Percentiles rank a stretch among this genome's conserved stretches.
Evolutionary conservation across 2,797 vertebrate species (phyloP).

Genomic region (Epinephelus malabaricus): DNA sequence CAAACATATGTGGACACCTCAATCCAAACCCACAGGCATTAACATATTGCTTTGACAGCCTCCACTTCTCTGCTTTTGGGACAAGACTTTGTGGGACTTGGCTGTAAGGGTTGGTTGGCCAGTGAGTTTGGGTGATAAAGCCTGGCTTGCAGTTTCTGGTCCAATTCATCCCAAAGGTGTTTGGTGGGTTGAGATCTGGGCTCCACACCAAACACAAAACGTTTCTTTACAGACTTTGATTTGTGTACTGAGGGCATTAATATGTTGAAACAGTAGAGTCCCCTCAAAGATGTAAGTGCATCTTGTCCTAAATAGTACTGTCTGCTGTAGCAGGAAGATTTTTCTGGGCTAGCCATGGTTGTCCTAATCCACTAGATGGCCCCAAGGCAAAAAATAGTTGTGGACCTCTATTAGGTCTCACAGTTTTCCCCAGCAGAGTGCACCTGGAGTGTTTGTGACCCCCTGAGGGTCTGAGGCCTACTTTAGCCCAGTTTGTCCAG

Average conservation of each 20-base stretch:
- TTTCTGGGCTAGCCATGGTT: neutral
- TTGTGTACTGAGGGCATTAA: neutral
- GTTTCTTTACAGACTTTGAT: neutral
- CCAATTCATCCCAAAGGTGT: neutral
- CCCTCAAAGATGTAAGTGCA: neutral
- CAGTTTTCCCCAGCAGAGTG: neutral
- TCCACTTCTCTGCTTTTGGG: neutral
- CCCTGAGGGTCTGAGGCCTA: neutral
- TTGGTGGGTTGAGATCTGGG: neutral
- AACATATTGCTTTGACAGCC: conserved; percentile 5
- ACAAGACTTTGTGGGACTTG: neutral
- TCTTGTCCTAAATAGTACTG: no score
- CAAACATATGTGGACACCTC: neutral
- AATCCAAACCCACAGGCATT: neutral
- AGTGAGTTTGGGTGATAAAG: neutral
- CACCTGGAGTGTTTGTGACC: neutral
- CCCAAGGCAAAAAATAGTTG: neutral
- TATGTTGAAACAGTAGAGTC: neutral
- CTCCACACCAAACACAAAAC: neutral
- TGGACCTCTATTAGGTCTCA: neutral
- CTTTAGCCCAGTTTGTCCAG: neutral
- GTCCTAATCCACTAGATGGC: neutral
- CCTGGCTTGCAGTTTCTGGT: neutral
- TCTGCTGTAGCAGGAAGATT: neutral
- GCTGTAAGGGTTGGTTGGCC: neutral